Evolutionary conservation across 2,113 vertebrate species (phyloP).

Genomic region (Menidia beryllina): DNA sequence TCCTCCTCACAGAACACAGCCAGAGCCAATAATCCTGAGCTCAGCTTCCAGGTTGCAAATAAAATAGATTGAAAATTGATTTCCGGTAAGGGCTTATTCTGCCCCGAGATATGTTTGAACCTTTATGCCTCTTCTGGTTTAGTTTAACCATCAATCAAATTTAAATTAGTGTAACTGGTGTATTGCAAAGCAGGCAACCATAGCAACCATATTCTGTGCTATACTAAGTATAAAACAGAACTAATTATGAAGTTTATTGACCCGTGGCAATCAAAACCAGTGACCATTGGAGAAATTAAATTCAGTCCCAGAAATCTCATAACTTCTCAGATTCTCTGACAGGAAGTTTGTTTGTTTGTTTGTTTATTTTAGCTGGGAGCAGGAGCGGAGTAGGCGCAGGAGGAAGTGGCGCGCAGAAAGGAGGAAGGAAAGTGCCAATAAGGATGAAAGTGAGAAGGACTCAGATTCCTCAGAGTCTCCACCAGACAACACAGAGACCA

Average conservation of each 20-base stretch:
- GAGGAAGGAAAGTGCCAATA: constrained; percentile 84
- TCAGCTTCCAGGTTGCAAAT: neutral
- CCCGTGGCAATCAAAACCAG: neutral
- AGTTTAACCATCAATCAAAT: neutral
- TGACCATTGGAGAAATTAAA: neutral
- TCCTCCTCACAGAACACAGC: neutral
- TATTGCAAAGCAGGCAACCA: too few species aligned
- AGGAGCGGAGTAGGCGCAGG: constrained; percentile 80
- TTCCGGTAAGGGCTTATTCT: neutral
- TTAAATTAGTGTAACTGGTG: neutral
- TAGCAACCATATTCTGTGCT: neutral
- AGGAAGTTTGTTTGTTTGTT: neutral
- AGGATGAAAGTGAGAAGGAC: constrained; percentile 89
- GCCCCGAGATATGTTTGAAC: neutral
- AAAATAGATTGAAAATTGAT: neutral
- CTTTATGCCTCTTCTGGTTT: neutral
- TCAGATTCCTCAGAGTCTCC: constrained; percentile 85
- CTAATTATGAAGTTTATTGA: neutral
- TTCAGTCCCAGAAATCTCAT: neutral
- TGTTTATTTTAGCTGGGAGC: constrained; percentile 85
- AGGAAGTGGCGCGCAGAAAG: constrained; percentile 86
- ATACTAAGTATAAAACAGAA: neutral
- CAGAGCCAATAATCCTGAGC: neutral
- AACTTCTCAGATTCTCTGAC: accelerated
- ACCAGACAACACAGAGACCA: constrained; percentile 83